Conservation (phyloP, 2,113 vertebrate species). For the Gadus chalcogrammus region DNA sequence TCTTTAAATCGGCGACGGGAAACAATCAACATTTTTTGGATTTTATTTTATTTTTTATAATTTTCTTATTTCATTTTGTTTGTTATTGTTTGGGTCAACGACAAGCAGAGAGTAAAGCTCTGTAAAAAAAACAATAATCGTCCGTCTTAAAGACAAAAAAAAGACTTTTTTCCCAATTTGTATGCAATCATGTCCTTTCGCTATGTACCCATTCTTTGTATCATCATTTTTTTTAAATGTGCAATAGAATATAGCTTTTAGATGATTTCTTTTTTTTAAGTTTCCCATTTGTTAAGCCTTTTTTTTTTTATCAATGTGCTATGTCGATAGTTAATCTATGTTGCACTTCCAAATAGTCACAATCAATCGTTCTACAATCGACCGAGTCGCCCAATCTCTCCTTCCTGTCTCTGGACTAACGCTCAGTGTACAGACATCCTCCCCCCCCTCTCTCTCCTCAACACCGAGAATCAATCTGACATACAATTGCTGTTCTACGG, state of each 20-base stretch:
- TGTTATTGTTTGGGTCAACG: not conserved
- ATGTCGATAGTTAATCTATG: slow-evolving; percentile 58
- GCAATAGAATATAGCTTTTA: slow-evolving; percentile 96
- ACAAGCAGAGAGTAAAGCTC: slow-evolving; percentile 64
- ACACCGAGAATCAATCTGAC: too few species aligned
- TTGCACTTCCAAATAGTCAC: slow-evolving; percentile 69
- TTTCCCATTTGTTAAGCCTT: slow-evolving; percentile 28
- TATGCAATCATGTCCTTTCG: slow-evolving; percentile 71
- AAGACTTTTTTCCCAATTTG: slow-evolving; percentile 80
- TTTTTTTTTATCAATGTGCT: slow-evolving; percentile 40
- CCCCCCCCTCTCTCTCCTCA: not conserved
- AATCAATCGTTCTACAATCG: slow-evolving; percentile 37
- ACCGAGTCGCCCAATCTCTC: not conserved
- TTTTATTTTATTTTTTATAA: slow-evolving; percentile 38
- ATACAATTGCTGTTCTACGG: too few species aligned
- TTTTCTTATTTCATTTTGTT: slow-evolving; percentile 41
- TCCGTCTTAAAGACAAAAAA: slow-evolving; percentile 85
- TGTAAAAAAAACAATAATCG: slow-evolving; percentile 71
- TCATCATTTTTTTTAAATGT: slow-evolving; percentile 78
- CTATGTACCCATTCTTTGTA: too few species aligned
- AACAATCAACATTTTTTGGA: slow-evolving; percentile 80
- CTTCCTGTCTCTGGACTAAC: not conserved
- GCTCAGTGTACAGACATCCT: not conserved
- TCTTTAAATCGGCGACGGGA: slow-evolving; percentile 73
- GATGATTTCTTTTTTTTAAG: slow-evolving; percentile 71